Conservation (phyloP, 2,113 vertebrate genomes). For the Anhinga rufa region DNA sequence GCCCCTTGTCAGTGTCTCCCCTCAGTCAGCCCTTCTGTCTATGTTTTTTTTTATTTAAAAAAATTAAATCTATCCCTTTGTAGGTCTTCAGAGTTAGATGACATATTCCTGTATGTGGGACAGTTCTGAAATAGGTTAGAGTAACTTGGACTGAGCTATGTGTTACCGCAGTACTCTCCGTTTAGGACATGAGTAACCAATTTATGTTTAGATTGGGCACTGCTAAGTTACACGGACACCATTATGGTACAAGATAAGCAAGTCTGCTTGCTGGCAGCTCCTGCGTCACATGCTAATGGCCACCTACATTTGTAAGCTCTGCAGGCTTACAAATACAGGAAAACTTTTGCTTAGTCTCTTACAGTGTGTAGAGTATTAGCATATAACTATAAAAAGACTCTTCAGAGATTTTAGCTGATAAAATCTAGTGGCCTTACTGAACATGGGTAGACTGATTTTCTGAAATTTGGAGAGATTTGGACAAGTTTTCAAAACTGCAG, state of each 20-base stretch:
- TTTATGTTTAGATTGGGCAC: not conserved
- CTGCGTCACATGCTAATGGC: rapidly evolving
- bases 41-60: not conserved
- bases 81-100: not conserved
- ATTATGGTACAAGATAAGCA: not conserved
- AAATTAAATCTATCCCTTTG: not conserved
- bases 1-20: not conserved
- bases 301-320: not conserved
- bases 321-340: not conserved
- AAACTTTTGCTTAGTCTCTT: not conserved
- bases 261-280: not conserved
- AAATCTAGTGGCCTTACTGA: not conserved
- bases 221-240: not conserved
- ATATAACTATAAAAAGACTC: not conserved
- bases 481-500: not conserved
- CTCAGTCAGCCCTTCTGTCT: not conserved
- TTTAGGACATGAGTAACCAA: not conserved
- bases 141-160: not conserved
- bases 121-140: not conserved
- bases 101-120: not conserved
- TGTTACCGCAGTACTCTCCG: not conserved
- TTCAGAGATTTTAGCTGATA: not conserved
- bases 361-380: not conserved
- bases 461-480: not conserved
- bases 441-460: not conserved